These are phyloP conservation scores for Petromus typicus DNA, from an alignment of 2,113 vertebrate species.

Conservation along the genomic window DNA sequence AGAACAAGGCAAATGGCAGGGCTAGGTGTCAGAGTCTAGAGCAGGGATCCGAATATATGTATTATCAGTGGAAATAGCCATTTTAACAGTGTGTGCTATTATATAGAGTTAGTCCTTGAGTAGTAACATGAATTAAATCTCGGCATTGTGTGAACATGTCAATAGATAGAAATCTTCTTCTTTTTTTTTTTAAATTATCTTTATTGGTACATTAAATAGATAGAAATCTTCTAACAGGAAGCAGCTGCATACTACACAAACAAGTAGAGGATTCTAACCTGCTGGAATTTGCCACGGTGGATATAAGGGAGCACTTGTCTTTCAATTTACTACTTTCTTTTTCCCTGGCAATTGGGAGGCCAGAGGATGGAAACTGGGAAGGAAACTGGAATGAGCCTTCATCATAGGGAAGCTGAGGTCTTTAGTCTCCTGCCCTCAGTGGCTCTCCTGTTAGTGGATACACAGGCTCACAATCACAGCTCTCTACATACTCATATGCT, in stretches of 20 bases:
- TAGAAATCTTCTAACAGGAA: neutral
- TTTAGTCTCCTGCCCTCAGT: neutral
- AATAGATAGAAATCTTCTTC: neutral
- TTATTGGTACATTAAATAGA: too few relatives aligned
- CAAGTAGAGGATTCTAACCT: neutral
- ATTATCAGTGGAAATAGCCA: neutral
- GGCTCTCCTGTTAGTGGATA: neutral
- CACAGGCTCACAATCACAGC: rapidly evolving
- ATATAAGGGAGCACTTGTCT: neutral
- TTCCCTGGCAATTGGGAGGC: neutral
- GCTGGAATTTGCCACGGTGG: neutral
- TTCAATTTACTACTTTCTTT: neutral
- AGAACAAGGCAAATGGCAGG: neutral
- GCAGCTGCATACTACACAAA: neutral
- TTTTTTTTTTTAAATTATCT: too few relatives aligned
- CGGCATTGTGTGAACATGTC: neutral
- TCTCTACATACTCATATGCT: rapidly evolving
- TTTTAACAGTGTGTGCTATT: neutral
- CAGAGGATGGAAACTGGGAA: neutral
- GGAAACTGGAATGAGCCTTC: neutral
- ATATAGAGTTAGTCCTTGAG: neutral
- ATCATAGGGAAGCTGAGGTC: neutral
- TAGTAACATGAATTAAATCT: neutral
- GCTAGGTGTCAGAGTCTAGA: neutral
- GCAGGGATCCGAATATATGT: neutral